Evolutionary conservation across 1,140 invertebrate species (phyloP), one percentile per base, ranked within the genome.

Genomic region (Camponotus vicinus): DNA sequence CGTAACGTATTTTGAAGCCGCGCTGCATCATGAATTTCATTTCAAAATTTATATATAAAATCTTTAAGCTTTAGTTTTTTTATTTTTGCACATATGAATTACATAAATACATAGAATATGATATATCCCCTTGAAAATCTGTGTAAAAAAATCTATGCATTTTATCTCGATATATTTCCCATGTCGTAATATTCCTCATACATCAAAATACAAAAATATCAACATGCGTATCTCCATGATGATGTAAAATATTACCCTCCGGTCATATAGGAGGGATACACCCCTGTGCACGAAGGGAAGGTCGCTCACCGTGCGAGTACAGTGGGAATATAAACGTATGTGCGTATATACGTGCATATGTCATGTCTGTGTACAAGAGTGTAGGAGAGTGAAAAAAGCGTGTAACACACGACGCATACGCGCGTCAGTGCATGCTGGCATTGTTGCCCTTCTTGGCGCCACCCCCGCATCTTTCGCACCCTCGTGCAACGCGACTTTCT

Each of bases 371-470:
- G 37, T n/a, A 59, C 27, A 40, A 45, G 27, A 45, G 27, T 49
- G 11, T 37, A 7, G 21, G 21, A 66, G 49, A 71, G 78, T 57
- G 66, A 80, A 80, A 80, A 80, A 80, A 80, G 34, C 78, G 49
- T 80, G 78, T 83, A 83, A 83, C 79, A 61, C 79, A 83, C 79
- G 52, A 57, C 69, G 61, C 79, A 83, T 82, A 82, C 79, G 79
- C 67, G 79, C 79, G 79, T 82, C 79, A 82, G 67, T 73, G 79
- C 79, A 88, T 90, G 88, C 70, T 86, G 75, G 77, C 85, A 87
- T 89, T 90, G 89, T 90, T 90, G 85, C 88, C 88, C 88, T 90
- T 89, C 79, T 90, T 89, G 85, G 73, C 88, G 89, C 85, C 85
- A 75, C 66, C 88, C 71, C 79, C 79, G 37, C 69, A 34, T 67